phyloP scores from a whole-genome alignment of 2,113 vertebrate genomes.

The Arvicanthis niloticus region DNA sequence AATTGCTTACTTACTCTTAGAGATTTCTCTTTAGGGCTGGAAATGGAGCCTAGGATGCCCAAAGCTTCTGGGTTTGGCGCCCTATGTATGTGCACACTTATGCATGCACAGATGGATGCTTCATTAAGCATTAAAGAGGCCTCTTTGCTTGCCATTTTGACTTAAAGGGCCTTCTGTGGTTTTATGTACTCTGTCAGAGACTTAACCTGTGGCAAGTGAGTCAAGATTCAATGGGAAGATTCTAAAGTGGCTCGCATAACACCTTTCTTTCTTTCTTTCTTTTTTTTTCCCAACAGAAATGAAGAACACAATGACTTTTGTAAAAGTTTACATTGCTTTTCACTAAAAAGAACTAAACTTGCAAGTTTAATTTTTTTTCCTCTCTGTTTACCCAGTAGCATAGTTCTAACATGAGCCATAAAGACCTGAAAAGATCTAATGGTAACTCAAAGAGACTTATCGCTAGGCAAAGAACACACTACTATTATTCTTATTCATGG shows the following conservation, averaged over 20 bases:
- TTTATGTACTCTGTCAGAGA: background rate
- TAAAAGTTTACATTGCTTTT: background rate
- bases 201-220: background rate
- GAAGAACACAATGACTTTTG: background rate
- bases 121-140: background rate
- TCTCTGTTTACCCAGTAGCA: background rate
- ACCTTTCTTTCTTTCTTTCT: background rate
- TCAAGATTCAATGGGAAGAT: conserved; percentile 26
- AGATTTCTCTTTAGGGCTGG: background rate
- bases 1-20: background rate
- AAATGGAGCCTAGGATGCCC: background rate
- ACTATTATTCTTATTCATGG: background rate
- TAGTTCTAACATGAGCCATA: background rate
- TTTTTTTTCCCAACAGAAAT: background rate
- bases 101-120: background rate
- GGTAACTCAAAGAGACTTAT: background rate
- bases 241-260: background rate
- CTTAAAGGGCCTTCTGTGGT: background rate
- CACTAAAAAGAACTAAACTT: background rate
- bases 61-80: background rate
- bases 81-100: background rate
- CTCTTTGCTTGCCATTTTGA: conserved; percentile 7
- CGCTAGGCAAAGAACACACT: background rate
- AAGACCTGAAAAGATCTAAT: background rate
- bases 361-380: background rate